Conservation (phyloP, 2,113 vertebrate species). For the Pteronura brasiliensis region DNA sequence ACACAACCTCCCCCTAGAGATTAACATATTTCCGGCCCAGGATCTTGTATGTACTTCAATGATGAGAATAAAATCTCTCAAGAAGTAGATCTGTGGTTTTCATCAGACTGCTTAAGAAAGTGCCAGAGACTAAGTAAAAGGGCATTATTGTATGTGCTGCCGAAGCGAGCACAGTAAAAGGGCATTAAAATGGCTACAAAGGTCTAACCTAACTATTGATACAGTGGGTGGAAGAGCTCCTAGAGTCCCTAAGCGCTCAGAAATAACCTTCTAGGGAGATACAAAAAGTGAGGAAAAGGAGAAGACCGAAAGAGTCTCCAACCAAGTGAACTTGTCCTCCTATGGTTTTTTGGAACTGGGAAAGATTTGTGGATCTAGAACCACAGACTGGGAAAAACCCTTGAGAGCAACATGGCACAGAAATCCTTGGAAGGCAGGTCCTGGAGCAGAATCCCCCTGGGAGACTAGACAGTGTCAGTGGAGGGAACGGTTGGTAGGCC, state of each 20-base stretch:
- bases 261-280: not conserved
- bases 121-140: not conserved
- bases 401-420: rapidly evolving
- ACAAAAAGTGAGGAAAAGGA: not conserved
- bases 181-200: not conserved
- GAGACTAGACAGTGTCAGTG: not conserved
- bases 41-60: not conserved
- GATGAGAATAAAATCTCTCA: not conserved
- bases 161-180: not conserved
- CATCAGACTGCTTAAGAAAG: not conserved
- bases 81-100: not conserved
- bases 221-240: not conserved
- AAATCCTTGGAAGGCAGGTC: not conserved
- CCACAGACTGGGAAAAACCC: not conserved
- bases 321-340: not conserved
- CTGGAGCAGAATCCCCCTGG: too few relatives aligned
- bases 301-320: not conserved
- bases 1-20: not conserved
- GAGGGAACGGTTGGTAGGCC: too few relatives aligned
- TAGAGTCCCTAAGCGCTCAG: not conserved
- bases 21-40: not conserved
- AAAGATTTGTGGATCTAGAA: not conserved
- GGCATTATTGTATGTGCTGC: not conserved
- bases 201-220: too few relatives aligned
- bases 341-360: not conserved